Base-by-base conservation (phyloP, 2,888 invertebrate species). In the Axea sp. region DNA sequence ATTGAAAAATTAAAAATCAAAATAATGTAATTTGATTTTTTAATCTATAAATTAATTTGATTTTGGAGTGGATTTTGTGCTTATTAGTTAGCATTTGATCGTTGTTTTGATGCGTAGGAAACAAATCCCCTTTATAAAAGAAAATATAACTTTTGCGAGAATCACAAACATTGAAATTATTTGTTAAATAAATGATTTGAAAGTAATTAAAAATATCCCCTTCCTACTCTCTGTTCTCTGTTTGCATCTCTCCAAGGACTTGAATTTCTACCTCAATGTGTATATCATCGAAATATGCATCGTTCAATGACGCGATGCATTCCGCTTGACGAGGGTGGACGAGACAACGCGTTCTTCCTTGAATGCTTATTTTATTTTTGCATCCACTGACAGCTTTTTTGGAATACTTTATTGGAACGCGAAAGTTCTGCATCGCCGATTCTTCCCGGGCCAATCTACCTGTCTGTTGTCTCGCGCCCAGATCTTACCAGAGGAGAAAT, bases 401-500 rank as follows among this genome's bases (percentile, higher is more conserved):
- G 3, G 19, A 45, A 45, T 28, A 37, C 17, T 47, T 28, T 7
- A 35, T 8, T 12, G 28, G 22, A 59, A 37, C 12, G 28, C n/a
- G 37, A 12, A 9, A n/a, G 7, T n/a, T 28, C 43, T 2, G 28
- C 28, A 28, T 22, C 31, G 31, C 3, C 17, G 30, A n/a, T 19
- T 28, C 45, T 33, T 15, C 15, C 26, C 33, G 22, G 22, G 12
- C 37, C 26, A 51, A 41, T 57, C 57, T 57, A 59, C 49, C 57
- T 68, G 59, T 51, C 51, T 41, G 41, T 49, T 47, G 39, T 55
- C 57, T 43, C 57, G 26, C 45, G 26, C 26, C 59, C 68, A 68
- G 68, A 59, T 68, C 59, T 68, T 68, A 41, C 51, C 11, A 43
- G 35, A 19, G 41, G 47, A 51, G 51, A 59, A 57, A 59, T 67